Conservation (phyloP, 2,113 vertebrate species). For the Porphyrio hochstetteri region DNA sequence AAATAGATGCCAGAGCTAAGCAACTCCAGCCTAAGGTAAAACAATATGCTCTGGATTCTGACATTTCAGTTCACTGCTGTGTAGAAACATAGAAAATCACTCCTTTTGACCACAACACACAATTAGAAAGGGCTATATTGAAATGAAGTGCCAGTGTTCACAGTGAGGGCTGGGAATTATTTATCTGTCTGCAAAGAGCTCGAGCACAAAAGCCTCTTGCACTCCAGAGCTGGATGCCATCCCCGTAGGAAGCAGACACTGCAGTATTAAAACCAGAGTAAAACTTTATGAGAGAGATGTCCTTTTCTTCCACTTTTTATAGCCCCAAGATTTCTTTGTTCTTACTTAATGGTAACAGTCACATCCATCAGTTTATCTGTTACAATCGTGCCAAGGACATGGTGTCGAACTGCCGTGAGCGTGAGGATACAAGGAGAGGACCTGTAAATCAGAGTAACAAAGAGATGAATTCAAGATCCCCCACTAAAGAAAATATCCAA, state of each 20-base stretch:
- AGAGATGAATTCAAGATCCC: neutral
- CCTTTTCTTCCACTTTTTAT: neutral
- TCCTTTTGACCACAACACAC: neutral
- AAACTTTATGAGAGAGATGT: neutral
- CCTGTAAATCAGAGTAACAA: conserved; percentile 72
- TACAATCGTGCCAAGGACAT: conserved; percentile 91
- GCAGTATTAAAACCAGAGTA: neutral
- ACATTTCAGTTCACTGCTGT: neutral
- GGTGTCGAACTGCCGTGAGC: conserved; percentile 93
- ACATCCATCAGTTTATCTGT: conserved; percentile 95
- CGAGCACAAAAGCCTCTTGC: neutral
- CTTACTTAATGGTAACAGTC: conserved; percentile 96
- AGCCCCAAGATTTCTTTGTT: neutral
- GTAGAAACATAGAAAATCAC: neutral
- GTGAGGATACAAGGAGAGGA: conserved; percentile 95
- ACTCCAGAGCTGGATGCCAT: neutral
- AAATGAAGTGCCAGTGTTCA: neutral
- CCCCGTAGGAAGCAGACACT: neutral
- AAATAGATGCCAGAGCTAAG: neutral
- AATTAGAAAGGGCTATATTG: neutral
- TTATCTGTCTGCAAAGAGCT: neutral
- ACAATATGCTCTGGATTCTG: neutral
- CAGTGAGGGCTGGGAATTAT: neutral
- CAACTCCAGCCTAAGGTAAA: neutral
- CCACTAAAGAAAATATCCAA: neutral